Base-by-base conservation (phyloP, 2,113 vertebrate species). In the Aix galericulata region DNA sequence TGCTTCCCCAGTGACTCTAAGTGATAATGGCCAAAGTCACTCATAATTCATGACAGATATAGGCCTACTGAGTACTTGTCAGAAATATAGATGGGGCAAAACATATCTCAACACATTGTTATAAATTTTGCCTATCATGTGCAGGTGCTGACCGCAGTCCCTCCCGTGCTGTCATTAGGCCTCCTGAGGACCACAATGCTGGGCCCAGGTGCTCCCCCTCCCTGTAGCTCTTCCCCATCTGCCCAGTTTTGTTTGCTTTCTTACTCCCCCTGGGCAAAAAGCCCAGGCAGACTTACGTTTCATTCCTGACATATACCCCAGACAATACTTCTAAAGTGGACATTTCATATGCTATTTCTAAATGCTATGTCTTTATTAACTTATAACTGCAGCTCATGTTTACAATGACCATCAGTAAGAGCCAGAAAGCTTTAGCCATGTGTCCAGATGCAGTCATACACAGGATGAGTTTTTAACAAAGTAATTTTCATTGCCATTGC, bases 391-490 rank as follows among this genome's bases (percentile, higher is more conserved):
- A 82, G 58, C 66, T 94, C 40, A 11, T 36, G 59, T 91, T 89
- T 85, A 91, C 76, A 73, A 36, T 26, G 16, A 79, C 55, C 27
- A 75, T 68, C 53, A 58, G 44, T 22, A 76, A 79, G 40, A 94
- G 58, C 32, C 78, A 91, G 52, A 69, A 91, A 94, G 77, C 44
- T 84, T 64, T 50, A 95, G 89, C 64, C 63, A 64, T 4, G 0
- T 44, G 72, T 79, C 78, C 71, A 87, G 89, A 82, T 2, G 2
- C 69, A 89, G 78, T 42, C 84, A 66, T 42, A 94, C 12, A 50
- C 89, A 91, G 36, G 71, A 91, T 85, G 81, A 66, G 66, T 66
- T 91, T 92, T 92, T 92, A 80, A 85, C 42, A 48, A 74, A 89
- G 63, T 85, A 94, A 94, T 82, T 89, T 92, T 82, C 25, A 0